Conservation (phyloP, 1,140 invertebrate genomes). For the Akabosia matsudoensis region DNA sequence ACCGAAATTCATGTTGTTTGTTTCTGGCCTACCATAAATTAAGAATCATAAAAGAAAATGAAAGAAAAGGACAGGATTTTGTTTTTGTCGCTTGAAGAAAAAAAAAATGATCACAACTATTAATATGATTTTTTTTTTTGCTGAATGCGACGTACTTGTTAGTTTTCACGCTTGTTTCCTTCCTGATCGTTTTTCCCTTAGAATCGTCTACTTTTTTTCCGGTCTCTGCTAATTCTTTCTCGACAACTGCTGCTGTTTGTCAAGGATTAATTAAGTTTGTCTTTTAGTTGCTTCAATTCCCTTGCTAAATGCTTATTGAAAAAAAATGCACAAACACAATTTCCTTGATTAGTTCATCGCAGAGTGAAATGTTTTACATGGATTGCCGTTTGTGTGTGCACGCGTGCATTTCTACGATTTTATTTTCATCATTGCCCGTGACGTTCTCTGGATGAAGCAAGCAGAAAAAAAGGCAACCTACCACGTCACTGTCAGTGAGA, state of each 20-base stretch:
- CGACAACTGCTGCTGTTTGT: conserved; percentile 12
- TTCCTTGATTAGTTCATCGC: no score
- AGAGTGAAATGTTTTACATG: not conserved
- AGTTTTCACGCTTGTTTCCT: not conserved
- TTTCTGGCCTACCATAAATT: not conserved
- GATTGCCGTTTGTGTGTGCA: not conserved
- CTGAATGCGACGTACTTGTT: no score
- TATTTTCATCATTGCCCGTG: not conserved
- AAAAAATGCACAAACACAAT: no score
- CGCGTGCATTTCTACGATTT: not conserved
- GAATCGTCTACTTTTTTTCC: not conserved
- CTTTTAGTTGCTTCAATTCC: not conserved
- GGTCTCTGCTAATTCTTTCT: not conserved
- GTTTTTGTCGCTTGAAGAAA: not conserved
- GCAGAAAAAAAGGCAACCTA: not conserved
- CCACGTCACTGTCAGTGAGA: conserved; percentile 8
- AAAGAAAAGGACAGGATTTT: conserved; percentile 4
- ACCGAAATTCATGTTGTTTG: not conserved
- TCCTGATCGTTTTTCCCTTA: not conserved
- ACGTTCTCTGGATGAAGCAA: not conserved
- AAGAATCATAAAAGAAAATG: not conserved
- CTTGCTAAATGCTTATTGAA: not conserved
- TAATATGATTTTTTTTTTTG: no score
- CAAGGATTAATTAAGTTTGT: conserved; percentile 24
- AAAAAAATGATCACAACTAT: no score